Percentiles rank a stretch among this genome's conserved stretches.
These are phyloP conservation scores for Aproaerema taeniolella DNA, from an alignment of 2,888 invertebrate genomes.

Conservation along the genomic window DNA sequence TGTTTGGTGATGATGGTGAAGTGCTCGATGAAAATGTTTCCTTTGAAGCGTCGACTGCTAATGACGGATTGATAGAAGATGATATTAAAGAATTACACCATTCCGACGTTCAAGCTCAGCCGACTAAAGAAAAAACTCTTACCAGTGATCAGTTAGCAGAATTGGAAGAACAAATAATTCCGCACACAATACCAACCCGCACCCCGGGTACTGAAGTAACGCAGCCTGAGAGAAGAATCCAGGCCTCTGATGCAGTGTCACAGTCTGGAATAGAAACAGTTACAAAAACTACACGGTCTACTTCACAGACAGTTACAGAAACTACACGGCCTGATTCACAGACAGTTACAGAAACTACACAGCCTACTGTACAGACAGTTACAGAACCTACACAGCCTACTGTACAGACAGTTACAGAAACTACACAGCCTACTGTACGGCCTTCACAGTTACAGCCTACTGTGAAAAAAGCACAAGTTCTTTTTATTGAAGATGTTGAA, in stretches of 20 bases:
- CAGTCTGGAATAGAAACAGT: background rate
- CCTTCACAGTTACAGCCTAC: no score
- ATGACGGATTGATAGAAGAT: slow-evolving; percentile 27
- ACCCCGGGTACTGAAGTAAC: no score
- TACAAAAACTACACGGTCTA: background rate
- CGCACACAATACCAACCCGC: slow-evolving; percentile 21
- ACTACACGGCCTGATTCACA: background rate
- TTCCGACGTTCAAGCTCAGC: slow-evolving; percentile 41
- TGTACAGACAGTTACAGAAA: background rate
- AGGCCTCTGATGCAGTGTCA: no score
- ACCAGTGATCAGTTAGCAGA: slow-evolving; percentile 49
- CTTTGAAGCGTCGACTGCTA: slow-evolving; percentile 5
- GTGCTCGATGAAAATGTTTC: slow-evolving; percentile 26
- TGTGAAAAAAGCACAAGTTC: no score
- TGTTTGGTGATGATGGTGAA: slow-evolving; percentile 55
- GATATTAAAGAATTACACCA: slow-evolving; percentile 50
- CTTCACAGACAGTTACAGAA: background rate
- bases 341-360: background rate
- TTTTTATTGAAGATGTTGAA: no score
- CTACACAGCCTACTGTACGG: no score
- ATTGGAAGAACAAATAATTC: slow-evolving; percentile 62
- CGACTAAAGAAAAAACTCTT: slow-evolving; percentile 37
- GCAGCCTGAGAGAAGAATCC: no score
- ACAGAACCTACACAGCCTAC: background rate
- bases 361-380: background rate